A percentile compares a stretch with the other conserved stretches of the same genome.
phyloP scores from a whole-genome alignment of 92 coral and sea anemone species.

The Parazoanthus atlanticus region DNA sequence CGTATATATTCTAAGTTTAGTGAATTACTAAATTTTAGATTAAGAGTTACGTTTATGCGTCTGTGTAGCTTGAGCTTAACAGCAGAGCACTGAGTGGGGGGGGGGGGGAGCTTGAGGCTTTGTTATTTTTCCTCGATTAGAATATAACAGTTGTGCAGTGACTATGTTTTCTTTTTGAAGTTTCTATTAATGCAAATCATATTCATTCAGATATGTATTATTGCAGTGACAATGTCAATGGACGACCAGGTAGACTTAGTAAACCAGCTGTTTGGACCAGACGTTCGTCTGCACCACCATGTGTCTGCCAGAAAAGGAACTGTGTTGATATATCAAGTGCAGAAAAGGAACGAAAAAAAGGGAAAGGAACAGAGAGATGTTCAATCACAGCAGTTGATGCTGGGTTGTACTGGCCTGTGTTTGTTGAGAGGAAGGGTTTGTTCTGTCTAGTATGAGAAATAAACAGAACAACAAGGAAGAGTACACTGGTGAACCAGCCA shows the following conservation, averaged over 20 bases:
- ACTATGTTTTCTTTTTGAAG: neutral
- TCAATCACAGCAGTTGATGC: neutral
- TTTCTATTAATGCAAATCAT: too few relatives aligned
- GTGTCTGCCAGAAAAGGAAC: neutral
- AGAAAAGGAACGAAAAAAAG: neutral
- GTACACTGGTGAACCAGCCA: neutral
- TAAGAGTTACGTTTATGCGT: too few relatives aligned
- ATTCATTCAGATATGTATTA: too few relatives aligned
- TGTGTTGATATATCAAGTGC: neutral
- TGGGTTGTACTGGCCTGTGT: constrained; percentile 10
- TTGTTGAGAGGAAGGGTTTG: neutral
- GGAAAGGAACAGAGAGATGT: constrained; percentile 7
- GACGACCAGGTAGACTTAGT: constrained; percentile 9
- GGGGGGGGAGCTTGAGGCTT: neutral
- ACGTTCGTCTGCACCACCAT: neutral
- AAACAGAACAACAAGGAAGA: constrained; percentile 5
- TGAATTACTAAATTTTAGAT: too few relatives aligned
- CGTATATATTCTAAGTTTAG: neutral
- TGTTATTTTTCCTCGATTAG: neutral
- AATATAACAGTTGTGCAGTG: neutral
- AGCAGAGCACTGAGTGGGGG: neutral
- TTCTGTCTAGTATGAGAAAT: neutral
- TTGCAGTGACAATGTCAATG: constrained; percentile 11
- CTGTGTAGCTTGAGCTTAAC: neutral
- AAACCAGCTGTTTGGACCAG: neutral